Conservation (phyloP, 1,140 invertebrate genomes). For the Bombus picipes region DNA sequence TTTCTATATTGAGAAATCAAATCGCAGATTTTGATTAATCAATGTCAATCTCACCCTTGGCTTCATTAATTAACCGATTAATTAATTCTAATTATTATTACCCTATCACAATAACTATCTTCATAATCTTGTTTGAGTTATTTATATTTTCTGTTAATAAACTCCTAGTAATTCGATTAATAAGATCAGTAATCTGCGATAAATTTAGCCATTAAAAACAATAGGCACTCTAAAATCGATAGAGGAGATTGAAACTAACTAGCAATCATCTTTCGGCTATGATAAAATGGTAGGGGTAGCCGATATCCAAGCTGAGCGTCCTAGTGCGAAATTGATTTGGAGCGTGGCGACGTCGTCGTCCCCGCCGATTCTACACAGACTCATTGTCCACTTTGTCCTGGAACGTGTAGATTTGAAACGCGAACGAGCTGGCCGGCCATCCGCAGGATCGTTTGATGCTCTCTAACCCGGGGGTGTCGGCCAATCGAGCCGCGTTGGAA, state of each 20-base stretch:
- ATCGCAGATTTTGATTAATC: background rate
- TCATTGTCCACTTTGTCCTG: constrained; percentile 45
- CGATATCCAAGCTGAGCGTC: background rate
- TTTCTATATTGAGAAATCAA: background rate
- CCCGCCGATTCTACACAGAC: constrained; percentile 28
- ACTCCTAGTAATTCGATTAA: background rate
- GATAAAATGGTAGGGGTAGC: background rate
- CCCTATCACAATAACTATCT: no score
- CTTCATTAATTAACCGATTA: background rate
- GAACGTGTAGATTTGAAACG: constrained; percentile 52
- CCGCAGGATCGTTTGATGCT: constrained; percentile 63
- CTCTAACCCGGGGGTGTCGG: constrained; percentile 66
- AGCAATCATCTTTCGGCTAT: background rate
- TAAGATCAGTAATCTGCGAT: no score
- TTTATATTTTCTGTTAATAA: background rate
- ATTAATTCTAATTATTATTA: background rate
- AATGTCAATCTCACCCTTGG: background rate
- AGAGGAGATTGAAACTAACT: background rate
- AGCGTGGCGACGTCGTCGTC: background rate
- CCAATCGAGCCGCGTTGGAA: constrained; percentile 67
- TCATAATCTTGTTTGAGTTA: no score
- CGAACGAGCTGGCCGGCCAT: constrained; percentile 45
- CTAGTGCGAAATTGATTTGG: constrained; percentile 23
- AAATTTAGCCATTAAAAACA: background rate
- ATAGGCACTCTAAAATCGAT: background rate